These are phyloP conservation scores for Lasiurus cinereus DNA, from an alignment of 2,113 vertebrate genomes.

Conservation along the genomic window DNA sequence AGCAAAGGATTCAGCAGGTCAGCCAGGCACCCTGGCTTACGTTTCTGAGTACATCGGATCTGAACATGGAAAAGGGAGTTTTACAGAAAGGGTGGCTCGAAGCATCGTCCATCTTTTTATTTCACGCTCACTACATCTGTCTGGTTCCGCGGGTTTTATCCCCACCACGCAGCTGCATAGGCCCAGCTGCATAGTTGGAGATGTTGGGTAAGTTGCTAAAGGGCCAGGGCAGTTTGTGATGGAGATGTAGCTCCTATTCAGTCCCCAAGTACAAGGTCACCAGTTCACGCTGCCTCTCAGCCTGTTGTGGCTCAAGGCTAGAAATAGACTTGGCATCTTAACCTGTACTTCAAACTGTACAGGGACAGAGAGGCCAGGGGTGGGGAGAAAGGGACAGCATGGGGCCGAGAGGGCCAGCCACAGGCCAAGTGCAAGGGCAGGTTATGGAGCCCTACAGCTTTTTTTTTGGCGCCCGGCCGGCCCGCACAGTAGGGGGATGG, in stretches of 20 bases:
- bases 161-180: accelerated
- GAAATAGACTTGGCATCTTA: not conserved
- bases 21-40: not conserved
- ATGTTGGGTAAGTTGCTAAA: not conserved
- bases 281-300: not conserved
- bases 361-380: not conserved
- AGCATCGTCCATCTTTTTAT: not conserved
- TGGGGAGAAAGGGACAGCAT: not conserved
- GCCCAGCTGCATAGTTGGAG: not conserved
- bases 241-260: not conserved
- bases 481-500: not conserved
- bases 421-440: not conserved
- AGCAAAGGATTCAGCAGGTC: not conserved
- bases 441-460: not conserved
- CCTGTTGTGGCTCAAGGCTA: not conserved
- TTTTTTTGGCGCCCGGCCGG: no score
- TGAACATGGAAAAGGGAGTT: not conserved
- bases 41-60: not conserved
- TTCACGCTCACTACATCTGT: not conserved
- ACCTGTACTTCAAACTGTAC: not conserved
- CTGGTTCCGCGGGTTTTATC: not conserved
- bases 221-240: not conserved
- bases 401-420: not conserved
- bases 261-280: not conserved
- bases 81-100: not conserved